Conservation (phyloP, 2,113 vertebrate genomes). For the Glaucomys volans region DNA sequence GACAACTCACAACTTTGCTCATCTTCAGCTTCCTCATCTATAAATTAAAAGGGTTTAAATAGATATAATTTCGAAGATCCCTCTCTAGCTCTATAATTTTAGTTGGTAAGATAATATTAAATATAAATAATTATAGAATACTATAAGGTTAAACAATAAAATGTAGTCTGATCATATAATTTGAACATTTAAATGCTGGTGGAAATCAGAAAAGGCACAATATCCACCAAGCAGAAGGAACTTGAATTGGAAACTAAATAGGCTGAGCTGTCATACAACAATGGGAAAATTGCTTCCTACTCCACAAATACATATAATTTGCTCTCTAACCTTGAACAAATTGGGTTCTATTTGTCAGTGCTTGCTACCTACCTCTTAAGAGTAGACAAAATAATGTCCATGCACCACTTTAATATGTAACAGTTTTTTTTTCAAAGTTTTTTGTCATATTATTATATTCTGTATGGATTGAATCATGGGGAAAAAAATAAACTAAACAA, state of each 20-base stretch:
- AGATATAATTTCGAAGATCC: constrained; percentile 39
- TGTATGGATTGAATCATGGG: not conserved
- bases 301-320: constrained; percentile 9
- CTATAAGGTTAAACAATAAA: constrained; percentile 39
- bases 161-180: constrained; percentile 23
- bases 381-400: constrained; percentile 25
- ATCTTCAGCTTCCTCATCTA: constrained; percentile 42
- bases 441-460: constrained; percentile 32
- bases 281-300: not conserved
- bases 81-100: constrained; percentile 41
- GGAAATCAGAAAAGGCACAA: constrained; percentile 35
- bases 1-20: not conserved
- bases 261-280: not conserved
- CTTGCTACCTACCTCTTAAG: not conserved
- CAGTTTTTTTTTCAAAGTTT: constrained; percentile 39
- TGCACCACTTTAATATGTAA: not conserved
- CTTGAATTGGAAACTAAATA: constrained; percentile 22
- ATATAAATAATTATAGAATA: constrained; percentile 50
- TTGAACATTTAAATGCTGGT: constrained; percentile 41
- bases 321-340: not conserved
- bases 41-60: constrained; percentile 49
- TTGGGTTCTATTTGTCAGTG: constrained; percentile 38
- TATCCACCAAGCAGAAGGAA: constrained; percentile 54
- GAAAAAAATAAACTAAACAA: not conserved
- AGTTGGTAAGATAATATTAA: constrained; percentile 7